Conservation (phyloP, 2,797 vertebrate genomes). For the Sparus aurata region DNA sequence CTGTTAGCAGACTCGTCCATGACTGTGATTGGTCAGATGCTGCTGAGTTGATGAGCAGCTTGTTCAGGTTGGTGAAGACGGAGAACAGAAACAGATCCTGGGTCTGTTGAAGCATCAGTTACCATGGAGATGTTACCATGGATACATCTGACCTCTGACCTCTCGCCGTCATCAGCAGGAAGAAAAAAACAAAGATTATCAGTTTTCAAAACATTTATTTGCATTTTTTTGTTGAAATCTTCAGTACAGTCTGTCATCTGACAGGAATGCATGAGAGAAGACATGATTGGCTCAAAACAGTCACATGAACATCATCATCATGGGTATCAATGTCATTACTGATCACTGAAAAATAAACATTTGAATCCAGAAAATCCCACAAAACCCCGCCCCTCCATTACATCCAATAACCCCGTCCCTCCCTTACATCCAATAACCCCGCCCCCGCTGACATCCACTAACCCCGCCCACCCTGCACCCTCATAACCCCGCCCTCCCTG, state of each 20-base stretch:
- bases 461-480: constrained; percentile 10
- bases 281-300: constrained; percentile 97
- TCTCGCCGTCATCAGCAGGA: not conserved
- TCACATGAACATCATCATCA: constrained; percentile 90
- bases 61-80: no score
- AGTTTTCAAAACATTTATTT: constrained; percentile 82
- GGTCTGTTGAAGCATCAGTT: no score
- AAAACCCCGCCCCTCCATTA: constrained; percentile 7
- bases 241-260: constrained; percentile 93
- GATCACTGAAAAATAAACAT: constrained; percentile 42
- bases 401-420: not conserved
- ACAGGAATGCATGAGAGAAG: constrained; percentile 98
- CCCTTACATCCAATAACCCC: not conserved
- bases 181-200: not conserved
- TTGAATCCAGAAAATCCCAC: constrained; percentile 47
- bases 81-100: no score
- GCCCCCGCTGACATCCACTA: not conserved
- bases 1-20: no score
- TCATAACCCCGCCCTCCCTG: constrained; percentile 15
- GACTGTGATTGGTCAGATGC: no score
- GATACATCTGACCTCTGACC: no score
- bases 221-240: constrained; percentile 89
- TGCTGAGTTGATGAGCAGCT: no score
- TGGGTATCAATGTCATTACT: constrained; percentile 53
- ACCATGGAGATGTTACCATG: no score